A percentile compares a stretch with the other conserved stretches of the same genome.
phyloP scores from a whole-genome alignment of 2,797 vertebrate species.

The Pangasius sanitwongsei region DNA sequence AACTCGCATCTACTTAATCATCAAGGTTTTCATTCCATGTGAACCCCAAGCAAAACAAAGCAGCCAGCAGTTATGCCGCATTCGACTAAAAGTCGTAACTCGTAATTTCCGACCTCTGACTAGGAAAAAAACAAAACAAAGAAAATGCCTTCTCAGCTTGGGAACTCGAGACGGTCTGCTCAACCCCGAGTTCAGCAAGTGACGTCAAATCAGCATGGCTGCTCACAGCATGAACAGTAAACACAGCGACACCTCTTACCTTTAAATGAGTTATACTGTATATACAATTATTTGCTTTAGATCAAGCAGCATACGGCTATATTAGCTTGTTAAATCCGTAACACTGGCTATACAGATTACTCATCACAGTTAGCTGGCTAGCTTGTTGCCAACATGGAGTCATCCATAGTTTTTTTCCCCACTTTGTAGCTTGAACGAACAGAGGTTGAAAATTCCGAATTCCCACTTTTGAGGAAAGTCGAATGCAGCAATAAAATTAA shows the following conservation, averaged over 20 bases:
- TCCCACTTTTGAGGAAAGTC: not conserved
- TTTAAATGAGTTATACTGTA: not conserved
- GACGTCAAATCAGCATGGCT: not conserved
- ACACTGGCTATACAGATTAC: not conserved
- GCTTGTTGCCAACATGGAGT: not conserved
- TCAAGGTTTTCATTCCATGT: not conserved
- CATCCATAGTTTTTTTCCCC: not conserved
- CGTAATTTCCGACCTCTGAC: conserved; percentile 3
- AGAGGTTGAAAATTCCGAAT: not conserved
- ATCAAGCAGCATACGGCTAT: not conserved
- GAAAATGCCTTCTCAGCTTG: not conserved
- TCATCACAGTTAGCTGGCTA: not conserved
- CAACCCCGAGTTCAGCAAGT: not conserved
- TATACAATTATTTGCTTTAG: not conserved
- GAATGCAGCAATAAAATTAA: conserved; percentile 18
- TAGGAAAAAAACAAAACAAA: not conserved
- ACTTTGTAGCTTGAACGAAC: not conserved
- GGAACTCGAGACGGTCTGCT: not conserved
- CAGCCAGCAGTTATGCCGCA: not conserved
- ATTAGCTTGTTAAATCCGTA: not conserved
- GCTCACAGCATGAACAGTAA: not conserved
- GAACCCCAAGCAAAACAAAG: not conserved
- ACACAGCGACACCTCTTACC: not conserved
- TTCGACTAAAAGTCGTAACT: not conserved
- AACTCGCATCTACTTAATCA: not conserved